These are phyloP conservation scores for Xiphophorus maculatus DNA, from an alignment of 2,113 vertebrate genomes.

Conservation along the genomic window DNA sequence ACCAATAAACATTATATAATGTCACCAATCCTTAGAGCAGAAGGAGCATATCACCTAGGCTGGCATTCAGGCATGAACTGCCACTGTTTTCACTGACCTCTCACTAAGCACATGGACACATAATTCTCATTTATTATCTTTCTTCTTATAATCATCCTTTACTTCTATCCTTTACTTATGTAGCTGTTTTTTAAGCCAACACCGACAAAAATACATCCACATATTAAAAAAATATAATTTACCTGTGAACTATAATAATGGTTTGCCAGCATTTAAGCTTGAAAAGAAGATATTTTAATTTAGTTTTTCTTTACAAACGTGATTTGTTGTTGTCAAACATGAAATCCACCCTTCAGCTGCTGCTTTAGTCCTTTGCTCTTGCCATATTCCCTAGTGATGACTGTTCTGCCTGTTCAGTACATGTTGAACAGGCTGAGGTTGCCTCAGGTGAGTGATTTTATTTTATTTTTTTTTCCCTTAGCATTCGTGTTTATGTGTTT, in stretches of 20 bases:
- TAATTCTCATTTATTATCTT: conserved; percentile 6
- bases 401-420: conserved; percentile 23
- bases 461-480: background rate
- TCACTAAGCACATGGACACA: conserved; percentile 30
- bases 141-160: conserved; percentile 8
- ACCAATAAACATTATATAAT: too few relatives aligned
- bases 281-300: too few relatives aligned
- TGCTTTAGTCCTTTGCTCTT: conserved; percentile 10
- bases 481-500: conserved; percentile 21
- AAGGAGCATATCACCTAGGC: background rate
- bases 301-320: too few relatives aligned
- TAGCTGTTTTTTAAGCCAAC: too few relatives aligned
- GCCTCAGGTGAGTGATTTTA: conserved; percentile 49
- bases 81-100: conserved; percentile 19
- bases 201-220: too few relatives aligned
- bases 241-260: too few relatives aligned
- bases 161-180: background rate
- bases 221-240: too few relatives aligned
- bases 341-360: conserved; percentile 1
- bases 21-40: background rate
- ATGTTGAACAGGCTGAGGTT: conserved; percentile 39
- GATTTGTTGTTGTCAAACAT: background rate
- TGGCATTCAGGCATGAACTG: background rate
- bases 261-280: too few relatives aligned
- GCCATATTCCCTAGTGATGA: background rate